These are phyloP conservation scores for Atherix ibis DNA, from an alignment of 2,888 invertebrate genomes.

Conservation along the genomic window DNA sequence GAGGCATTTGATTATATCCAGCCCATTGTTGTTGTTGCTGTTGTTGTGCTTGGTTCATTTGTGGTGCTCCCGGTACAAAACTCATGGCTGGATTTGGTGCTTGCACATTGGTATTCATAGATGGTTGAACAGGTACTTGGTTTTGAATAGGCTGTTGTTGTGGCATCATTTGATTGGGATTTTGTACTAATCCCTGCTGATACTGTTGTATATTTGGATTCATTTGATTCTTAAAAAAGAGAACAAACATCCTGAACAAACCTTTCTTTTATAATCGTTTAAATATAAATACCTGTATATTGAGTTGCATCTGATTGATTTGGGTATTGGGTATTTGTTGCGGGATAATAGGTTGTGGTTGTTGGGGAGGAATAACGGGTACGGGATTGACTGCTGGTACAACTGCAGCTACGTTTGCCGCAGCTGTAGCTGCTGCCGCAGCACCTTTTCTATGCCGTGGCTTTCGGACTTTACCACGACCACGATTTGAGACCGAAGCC, in stretches of 20 bases:
- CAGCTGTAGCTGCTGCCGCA: conserved; percentile 43
- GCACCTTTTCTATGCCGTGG: conserved; percentile 34
- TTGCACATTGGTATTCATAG: conserved; percentile 20
- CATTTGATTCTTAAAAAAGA: conserved; percentile 16
- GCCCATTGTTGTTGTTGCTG: conserved; percentile 28
- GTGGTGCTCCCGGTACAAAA: conserved; percentile 26
- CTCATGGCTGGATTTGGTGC: conserved; percentile 26
- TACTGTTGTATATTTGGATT: conserved; percentile 33
- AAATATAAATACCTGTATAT: background rate
- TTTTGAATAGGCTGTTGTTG: conserved; percentile 25
- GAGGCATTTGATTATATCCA: conserved; percentile 26
- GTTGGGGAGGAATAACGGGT: conserved; percentile 31
- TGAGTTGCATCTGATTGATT: conserved; percentile 24
- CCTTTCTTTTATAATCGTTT: background rate
- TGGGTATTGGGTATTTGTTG: conserved; percentile 33
- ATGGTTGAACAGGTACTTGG: conserved; percentile 25
- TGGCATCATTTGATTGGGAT: conserved; percentile 32
- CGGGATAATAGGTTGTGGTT: conserved; percentile 19
- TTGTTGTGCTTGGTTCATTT: conserved; percentile 32
- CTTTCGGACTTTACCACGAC: conserved; percentile 28
- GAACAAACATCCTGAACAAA: background rate
- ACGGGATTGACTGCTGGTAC: conserved; percentile 25
- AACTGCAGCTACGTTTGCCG: conserved; percentile 30
- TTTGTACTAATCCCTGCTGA: conserved; percentile 30
- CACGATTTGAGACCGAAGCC: conserved; percentile 25